Evolutionary conservation across 1,140 invertebrate genomes (phyloP).

Genomic region (Microplitis demolitor): DNA sequence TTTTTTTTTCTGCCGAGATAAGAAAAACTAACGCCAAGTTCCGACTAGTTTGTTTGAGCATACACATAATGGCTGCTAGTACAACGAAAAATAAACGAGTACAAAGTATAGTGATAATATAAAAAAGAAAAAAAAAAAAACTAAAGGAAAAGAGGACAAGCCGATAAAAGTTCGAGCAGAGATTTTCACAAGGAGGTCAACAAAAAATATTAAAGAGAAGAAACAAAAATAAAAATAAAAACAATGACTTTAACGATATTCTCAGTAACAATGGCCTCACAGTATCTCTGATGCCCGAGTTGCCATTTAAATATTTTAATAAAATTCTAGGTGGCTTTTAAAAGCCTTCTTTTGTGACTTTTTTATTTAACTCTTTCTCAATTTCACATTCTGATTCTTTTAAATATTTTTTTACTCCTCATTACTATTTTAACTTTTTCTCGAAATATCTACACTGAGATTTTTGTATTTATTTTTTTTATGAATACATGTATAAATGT

Average conservation of each 20-base stretch:
- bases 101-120: background rate
- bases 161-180: conserved; percentile 10
- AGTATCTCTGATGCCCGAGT: conserved; percentile 53
- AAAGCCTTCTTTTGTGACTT: conserved; percentile 24
- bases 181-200: background rate
- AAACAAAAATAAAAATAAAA: background rate
- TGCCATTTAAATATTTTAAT: conserved; percentile 56
- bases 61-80: conserved; percentile 5
- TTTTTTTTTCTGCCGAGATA: background rate
- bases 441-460: background rate
- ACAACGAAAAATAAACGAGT: background rate
- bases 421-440: background rate
- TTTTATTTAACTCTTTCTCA: conserved; percentile 13
- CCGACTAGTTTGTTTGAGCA: conserved; percentile 12
- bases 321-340: conserved; percentile 39
- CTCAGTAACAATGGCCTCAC: conserved; percentile 47
- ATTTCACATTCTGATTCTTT: conserved; percentile 1
- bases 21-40: background rate
- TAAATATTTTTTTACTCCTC: background rate
- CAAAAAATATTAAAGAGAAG: background rate
- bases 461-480: too few species aligned
- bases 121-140: background rate
- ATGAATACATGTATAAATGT: too few species aligned
- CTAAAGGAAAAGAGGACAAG: background rate
- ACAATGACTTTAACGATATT: conserved; percentile 43